Base-by-base conservation (phyloP, 2,797 vertebrate species). In the Chrysocyon brachyurus region DNA sequence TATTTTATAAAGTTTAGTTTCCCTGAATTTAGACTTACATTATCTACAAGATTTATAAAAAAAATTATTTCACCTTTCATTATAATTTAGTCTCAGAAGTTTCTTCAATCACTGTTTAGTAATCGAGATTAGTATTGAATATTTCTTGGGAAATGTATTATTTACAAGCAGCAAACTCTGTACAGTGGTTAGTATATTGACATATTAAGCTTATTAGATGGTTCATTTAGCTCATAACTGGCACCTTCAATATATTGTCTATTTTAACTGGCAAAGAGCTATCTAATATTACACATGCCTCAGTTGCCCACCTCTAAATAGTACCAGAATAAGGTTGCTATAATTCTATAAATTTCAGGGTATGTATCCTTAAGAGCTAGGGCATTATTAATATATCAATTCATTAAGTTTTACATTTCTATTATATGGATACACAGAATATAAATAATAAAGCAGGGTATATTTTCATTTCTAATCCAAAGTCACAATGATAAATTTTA, bases 11-110 rank as follows among this genome's bases (percentile, higher is more conserved):
- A 90, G 52, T 87, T 92, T 19, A 68, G 12, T 3, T 78, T 40
- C 14, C 63, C 0, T 49, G 33, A 86, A 82, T 87, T 79, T 73
- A 84, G 64, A 68, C 6, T 85, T 59, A 86, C 14, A 81, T 28
- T 87, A 79, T 46, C 33, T 87, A 1, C 2, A 84, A 81, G 0
- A 7, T 68, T 89, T 52, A 24, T 49, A 91, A 91, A 87, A 40
- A 91, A 87, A 40, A 36, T 6, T 28, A 63, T 15, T 66, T 90
- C 19, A 73, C 57, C 26, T 93, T 90, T 87, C 49, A 91, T 83
- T 81, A 95, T 90, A 93, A 96, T 63, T 72, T 72, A 56, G 4
- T 90, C 52, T 81, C 26, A 70, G 68, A 88, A 40, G 63, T 52
- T n/a, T 79, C 8, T 94, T 75, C 10, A 92, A 3, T 46, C 63